A percentile compares a stretch with the other conserved stretches of the same genome.
Evolutionary conservation across 2,888 invertebrate species (phyloP).

Genomic region (Prosapia bicincta): DNA sequence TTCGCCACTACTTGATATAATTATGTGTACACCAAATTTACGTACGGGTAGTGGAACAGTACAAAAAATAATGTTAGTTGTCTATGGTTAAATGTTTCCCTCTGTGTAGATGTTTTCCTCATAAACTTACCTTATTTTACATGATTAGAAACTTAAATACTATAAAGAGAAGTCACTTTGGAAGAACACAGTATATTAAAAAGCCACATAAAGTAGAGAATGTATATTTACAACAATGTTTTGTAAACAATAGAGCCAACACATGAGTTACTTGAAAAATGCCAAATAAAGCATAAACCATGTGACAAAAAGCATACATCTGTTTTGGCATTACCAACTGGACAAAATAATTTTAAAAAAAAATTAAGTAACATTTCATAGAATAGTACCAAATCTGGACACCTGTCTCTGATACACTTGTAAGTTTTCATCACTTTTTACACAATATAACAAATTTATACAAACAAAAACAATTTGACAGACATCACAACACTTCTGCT

Average conservation of each 20-base stretch:
- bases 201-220: too few species aligned
- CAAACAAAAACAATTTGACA: neutral
- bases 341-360: neutral
- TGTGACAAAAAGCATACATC: neutral
- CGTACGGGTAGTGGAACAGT: too few species aligned
- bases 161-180: too few species aligned
- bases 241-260: neutral
- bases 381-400: constrained; percentile 2
- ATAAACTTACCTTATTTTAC: too few species aligned
- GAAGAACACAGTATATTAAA: too few species aligned
- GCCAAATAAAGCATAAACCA: constrained; percentile 2
- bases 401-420: neutral
- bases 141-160: too few species aligned
- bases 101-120: too few species aligned
- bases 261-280: neutral
- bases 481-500: neutral
- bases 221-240: neutral
- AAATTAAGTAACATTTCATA: neutral
- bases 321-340: neutral
- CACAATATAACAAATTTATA: neutral
- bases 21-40: too few species aligned
- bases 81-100: too few species aligned
- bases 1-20: too few species aligned
- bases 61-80: too few species aligned
- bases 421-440: neutral